Conservation (phyloP, 1,140 invertebrate genomes). For the Drosophila serrata region DNA sequence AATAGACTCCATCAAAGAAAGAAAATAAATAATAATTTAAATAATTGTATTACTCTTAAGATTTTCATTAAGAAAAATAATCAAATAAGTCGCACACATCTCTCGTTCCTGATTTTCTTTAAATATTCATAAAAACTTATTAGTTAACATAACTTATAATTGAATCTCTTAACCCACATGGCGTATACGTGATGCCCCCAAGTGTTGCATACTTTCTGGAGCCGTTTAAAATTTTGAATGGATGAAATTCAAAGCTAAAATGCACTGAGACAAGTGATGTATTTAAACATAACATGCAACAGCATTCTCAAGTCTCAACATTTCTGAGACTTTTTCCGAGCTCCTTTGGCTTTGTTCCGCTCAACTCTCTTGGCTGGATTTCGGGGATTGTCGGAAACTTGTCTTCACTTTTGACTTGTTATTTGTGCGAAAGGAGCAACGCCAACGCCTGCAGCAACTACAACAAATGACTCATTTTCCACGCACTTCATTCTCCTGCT, state of each 20-base stretch:
- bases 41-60: no score
- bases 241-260: not conserved
- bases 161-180: slow-evolving; percentile 5
- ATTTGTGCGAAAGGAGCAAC: slow-evolving; percentile 20
- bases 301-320: slow-evolving; percentile 24
- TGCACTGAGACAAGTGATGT: slow-evolving; percentile 12
- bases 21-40: not conserved
- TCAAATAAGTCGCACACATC: no score
- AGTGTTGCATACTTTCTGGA: slow-evolving; percentile 51
- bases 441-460: slow-evolving; percentile 28
- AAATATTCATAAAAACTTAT: not conserved
- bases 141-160: not conserved
- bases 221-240: not conserved
- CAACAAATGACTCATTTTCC: slow-evolving; percentile 64
- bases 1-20: not conserved
- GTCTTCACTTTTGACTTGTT: slow-evolving; percentile 45
- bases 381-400: slow-evolving; percentile 68
- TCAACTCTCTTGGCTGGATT: slow-evolving; percentile 37
- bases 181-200: slow-evolving; percentile 40
- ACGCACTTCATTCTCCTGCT: slow-evolving; percentile 59
- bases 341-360: slow-evolving; percentile 30
- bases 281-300: slow-evolving; percentile 30
- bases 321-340: slow-evolving; percentile 18
- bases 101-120: not conserved
- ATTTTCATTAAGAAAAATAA: not conserved